Base-by-base conservation (phyloP, 2,888 invertebrate species). In the Bombylius discolor region DNA sequence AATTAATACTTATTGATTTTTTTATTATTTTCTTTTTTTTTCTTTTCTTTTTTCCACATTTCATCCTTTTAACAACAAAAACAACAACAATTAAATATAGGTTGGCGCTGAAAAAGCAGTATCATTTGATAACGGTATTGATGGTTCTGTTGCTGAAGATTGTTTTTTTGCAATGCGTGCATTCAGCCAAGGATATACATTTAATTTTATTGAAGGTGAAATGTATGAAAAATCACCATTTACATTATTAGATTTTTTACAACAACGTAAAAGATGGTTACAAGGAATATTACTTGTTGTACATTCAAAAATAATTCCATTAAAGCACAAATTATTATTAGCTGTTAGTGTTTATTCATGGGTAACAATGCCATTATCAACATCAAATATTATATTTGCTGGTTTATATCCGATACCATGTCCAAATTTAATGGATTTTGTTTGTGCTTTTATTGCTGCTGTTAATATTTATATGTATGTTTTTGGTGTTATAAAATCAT, bases 201-300 rank as follows among this genome's bases (percentile, higher is more conserved):
- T 97, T 73, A 90, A 93, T 71, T 97, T 96, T 75, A 85, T 97
- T 62, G 96, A 97, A 72, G 96, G 97, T 51, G 97, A 97, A 77
- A 96, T 97, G 96, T 95, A 95, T 87, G 97, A 97, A 71, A 96
- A 97, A 70, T 93, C 93, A 7, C 96, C 97, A 5, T 97, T 97
- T 72, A 91, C 92, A 4, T 75, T 97, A 42, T 86, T 88, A 82
- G 97, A 97, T 72, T 94, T 97, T 67, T 82, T 97, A 63, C 95
- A 96, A 72, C 97, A 97, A 70, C 80, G 97, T 57, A 97, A 97
- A 71, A 81, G 97, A 54, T 97, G 97, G 97, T 81, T 97, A 54
- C 90, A 92, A 77, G 93, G 92, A 68, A 92, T 93, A 65, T 79
- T 90, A 32, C 77, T 93, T 59, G 92, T 92, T 32, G 90, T 92